These are phyloP conservation scores for Pyrocephalus nanus DNA, from an alignment of 2,797 vertebrate species.

Conservation along the genomic window DNA sequence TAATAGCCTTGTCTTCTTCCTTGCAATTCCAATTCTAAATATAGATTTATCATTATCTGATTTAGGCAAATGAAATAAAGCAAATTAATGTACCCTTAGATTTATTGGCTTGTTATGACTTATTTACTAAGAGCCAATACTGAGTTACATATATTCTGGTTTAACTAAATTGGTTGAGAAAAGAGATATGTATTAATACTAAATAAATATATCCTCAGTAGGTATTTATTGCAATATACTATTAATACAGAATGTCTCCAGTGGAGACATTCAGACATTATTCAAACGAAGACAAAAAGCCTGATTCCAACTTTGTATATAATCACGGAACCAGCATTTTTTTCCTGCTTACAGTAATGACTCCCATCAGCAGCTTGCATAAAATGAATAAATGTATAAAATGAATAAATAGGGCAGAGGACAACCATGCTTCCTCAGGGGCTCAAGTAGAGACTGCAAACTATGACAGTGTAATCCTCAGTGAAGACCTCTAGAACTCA, in stretches of 20 bases:
- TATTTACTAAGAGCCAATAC: not conserved
- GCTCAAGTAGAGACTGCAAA: not conserved
- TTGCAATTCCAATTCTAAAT: not conserved
- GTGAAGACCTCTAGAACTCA: not conserved
- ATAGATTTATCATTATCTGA: not conserved
- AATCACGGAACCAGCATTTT: not conserved
- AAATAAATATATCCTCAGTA: not conserved
- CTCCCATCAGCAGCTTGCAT: not conserved
- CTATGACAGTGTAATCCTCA: not conserved
- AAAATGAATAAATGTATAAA: not conserved
- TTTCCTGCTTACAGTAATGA: not conserved
- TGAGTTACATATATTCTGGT: not conserved
- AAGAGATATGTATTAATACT: not conserved
- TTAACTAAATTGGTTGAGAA: not conserved
- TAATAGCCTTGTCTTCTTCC: not conserved
- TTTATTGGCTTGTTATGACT: not conserved
- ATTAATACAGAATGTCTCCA: not conserved
- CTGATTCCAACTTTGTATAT: not conserved
- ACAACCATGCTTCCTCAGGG: not conserved
- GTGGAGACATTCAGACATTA: not conserved
- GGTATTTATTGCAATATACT: not conserved
- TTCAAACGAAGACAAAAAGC: not conserved
- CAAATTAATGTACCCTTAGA: not conserved
- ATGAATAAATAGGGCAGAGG: not conserved
- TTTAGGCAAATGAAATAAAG: constrained; percentile 17